Conservation (phyloP, 2,113 vertebrate species). For the Embiotoca jacksoni region DNA sequence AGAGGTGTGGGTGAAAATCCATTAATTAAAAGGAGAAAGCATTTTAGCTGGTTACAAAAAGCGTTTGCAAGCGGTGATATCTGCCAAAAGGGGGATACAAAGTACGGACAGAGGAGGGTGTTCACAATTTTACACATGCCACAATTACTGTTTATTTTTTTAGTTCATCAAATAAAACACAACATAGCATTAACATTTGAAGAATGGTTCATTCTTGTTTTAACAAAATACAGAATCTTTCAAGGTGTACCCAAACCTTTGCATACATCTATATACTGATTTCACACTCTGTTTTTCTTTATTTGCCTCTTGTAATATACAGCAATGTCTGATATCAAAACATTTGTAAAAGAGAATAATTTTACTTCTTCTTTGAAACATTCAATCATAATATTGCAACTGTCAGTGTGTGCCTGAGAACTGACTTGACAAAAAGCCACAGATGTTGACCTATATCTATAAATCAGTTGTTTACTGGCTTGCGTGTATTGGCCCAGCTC, state of each 20-base stretch:
- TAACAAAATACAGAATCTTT: not conserved
- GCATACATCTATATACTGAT: not conserved
- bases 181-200: not conserved
- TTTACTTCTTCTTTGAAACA: not conserved
- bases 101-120: no score
- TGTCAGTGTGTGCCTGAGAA: not conserved
- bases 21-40: not conserved
- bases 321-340: not conserved
- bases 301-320: not conserved
- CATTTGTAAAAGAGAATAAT: not conserved
- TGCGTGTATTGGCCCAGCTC: not conserved
- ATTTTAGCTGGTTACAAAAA: not conserved
- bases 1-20: not conserved
- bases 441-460: conserved; percentile 38
- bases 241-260: not conserved
- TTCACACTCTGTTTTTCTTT: not conserved
- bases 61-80: no score
- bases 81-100: no score
- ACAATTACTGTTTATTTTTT: no score
- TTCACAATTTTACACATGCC: no score
- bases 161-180: not conserved
- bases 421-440: not conserved
- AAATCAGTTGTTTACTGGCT: conserved; percentile 25
- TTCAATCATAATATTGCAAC: no score
- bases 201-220: not conserved